phyloP scores from a whole-genome alignment of 1,140 invertebrate species.

The Ceratosolen fusciceps region DNA sequence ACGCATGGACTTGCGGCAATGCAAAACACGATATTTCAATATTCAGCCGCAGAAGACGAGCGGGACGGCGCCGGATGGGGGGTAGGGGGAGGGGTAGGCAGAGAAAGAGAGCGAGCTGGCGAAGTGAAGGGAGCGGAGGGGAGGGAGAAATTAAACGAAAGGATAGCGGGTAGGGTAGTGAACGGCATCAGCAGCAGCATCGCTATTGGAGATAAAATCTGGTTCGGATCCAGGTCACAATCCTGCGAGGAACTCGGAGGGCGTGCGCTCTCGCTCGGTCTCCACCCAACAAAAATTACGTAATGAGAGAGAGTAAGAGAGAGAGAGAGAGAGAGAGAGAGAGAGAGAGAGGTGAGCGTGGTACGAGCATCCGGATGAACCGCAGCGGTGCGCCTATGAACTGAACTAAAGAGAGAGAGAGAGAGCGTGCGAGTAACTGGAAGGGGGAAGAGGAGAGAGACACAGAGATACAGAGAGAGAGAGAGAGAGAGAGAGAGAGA shows the following conservation, averaged over 20 bases:
- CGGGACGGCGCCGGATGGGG: no score
- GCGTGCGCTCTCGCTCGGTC: not conserved
- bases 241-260: slow-evolving; percentile 2
- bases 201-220: slow-evolving; percentile 48
- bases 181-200: not conserved
- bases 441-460: not conserved
- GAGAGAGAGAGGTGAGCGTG: no score
- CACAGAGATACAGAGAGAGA: no score
- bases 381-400: not conserved
- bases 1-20: not conserved
- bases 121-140: not conserved
- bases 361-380: not conserved
- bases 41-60: not conserved
- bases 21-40: slow-evolving; percentile 18
- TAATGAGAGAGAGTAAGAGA: slow-evolving; percentile 43
- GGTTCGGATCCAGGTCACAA: slow-evolving; percentile 51
- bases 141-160: not conserved
- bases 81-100: not conserved
- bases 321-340: no score
- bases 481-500: not conserved
- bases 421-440: no score
- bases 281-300: slow-evolving; percentile 38
- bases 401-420: no score
- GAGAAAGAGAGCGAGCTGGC: not conserved
- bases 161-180: not conserved